These are phyloP conservation scores for Scaptomyza flava DNA, from an alignment of 2,888 invertebrate species.

Conservation along the genomic window DNA sequence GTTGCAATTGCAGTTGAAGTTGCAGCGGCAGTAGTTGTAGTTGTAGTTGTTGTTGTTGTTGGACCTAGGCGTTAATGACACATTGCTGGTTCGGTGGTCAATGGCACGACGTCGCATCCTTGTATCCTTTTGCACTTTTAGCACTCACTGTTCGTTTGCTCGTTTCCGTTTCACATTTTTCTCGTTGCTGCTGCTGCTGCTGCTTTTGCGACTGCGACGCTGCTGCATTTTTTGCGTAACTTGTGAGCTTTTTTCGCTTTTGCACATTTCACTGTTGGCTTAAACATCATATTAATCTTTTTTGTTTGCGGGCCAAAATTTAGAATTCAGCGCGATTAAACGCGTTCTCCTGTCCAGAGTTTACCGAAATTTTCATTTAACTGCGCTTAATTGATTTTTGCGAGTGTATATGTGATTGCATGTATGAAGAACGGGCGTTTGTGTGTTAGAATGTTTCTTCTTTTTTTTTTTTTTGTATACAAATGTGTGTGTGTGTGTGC, in stretches of 20 bases:
- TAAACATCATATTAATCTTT: constrained; percentile 45
- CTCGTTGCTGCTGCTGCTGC: constrained; percentile 49
- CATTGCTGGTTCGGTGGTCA: constrained; percentile 74
- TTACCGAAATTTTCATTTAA: constrained; percentile 42
- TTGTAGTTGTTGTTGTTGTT: constrained; percentile 40
- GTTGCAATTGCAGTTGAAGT: constrained; percentile 23
- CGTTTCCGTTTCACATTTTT: constrained; percentile 70
- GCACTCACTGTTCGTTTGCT: constrained; percentile 56
- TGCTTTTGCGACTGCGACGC: constrained; percentile 37
- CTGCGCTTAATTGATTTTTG: constrained; percentile 72
- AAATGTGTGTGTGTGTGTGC: constrained; percentile 35
- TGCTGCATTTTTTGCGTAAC: constrained; percentile 76
- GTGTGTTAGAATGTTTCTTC: constrained; percentile 20
- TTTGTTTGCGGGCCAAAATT: constrained; percentile 9
- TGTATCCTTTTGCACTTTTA: constrained; percentile 53
- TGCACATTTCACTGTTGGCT: constrained; percentile 66
- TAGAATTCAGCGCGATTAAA: constrained; percentile 17
- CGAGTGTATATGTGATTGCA: constrained; percentile 61
- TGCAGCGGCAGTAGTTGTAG: constrained; percentile 15
- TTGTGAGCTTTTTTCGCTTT: constrained; percentile 66
- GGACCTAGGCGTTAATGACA: constrained; percentile 60
- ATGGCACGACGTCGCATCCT: constrained; percentile 62
- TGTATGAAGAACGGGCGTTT: constrained; percentile 28
- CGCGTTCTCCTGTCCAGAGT: constrained; percentile 16
- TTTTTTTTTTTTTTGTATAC: constrained; percentile 10